Evolutionary conservation across 1,140 invertebrate species (phyloP).

Genomic region (Samia ricini): DNA sequence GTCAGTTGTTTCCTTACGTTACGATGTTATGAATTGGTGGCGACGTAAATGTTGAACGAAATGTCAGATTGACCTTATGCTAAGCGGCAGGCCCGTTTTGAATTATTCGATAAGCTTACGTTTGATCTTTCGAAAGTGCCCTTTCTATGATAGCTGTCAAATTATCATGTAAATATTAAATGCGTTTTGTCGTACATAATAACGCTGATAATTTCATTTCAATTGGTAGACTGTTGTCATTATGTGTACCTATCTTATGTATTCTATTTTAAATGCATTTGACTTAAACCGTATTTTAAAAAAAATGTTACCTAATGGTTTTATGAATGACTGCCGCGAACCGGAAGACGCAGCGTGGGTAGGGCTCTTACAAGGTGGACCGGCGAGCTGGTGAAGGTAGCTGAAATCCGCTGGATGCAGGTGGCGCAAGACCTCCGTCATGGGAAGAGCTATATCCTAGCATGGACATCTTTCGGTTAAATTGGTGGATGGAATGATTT

Average conservation of each 20-base stretch:
- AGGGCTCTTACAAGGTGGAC: no score
- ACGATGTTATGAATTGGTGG: slow-evolving; percentile 43
- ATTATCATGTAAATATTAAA: slow-evolving; percentile 25
- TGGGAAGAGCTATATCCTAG: no score
- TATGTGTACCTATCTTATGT: not conserved
- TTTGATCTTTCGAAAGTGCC: slow-evolving; percentile 63
- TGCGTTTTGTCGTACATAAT: not conserved
- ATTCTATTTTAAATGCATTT: no score
- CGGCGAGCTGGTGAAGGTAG: no score
- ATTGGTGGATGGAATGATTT: no score
- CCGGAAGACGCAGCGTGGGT: no score
- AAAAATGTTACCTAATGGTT: no score
- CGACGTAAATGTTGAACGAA: slow-evolving; percentile 61
- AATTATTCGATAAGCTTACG: slow-evolving; percentile 51
- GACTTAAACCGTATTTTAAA: no score
- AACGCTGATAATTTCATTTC: not conserved
- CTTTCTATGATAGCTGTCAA: slow-evolving; percentile 62
- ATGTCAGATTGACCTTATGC: slow-evolving; percentile 74
- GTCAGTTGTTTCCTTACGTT: slow-evolving; percentile 35
- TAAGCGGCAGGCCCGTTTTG: slow-evolving; percentile 48
- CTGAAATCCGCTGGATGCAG: no score
- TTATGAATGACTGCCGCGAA: no score
- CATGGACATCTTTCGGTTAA: no score
- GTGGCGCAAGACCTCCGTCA: no score
- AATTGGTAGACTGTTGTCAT: not conserved